Percentiles rank a stretch among this genome's conserved stretches.
These are phyloP conservation scores for Ypsolopha sequella DNA, from an alignment of 2,888 invertebrate genomes.

Conservation along the genomic window DNA sequence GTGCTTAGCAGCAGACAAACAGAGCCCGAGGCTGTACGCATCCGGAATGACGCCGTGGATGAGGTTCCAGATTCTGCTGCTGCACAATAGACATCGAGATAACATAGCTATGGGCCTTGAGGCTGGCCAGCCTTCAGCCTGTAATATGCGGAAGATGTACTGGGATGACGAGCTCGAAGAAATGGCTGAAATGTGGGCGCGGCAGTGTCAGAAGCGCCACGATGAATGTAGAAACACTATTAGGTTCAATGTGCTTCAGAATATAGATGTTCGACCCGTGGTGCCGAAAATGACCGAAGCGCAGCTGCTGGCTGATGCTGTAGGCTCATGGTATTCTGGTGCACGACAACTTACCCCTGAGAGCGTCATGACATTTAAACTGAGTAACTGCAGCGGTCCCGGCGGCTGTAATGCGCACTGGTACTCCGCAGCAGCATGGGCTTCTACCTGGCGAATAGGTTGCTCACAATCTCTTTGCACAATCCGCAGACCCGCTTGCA, in stretches of 20 bases:
- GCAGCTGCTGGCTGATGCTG: conserved; percentile 52
- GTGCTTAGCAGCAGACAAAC: conserved; percentile 40
- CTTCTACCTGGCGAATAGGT: conserved; percentile 56
- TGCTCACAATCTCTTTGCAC: conserved; percentile 58
- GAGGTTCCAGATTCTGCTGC: conserved; percentile 48
- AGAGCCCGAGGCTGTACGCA: conserved; percentile 46
- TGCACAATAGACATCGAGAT: conserved; percentile 59
- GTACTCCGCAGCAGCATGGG: conserved; percentile 59
- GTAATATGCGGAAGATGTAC: conserved; percentile 65
- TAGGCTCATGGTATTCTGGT: conserved; percentile 59
- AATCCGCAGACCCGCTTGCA: conserved; percentile 40
- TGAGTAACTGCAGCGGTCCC: conserved; percentile 46
- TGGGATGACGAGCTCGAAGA: conserved; percentile 62
- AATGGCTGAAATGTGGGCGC: conserved; percentile 59
- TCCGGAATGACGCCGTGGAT: conserved; percentile 61
- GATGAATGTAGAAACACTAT: conserved; percentile 59
- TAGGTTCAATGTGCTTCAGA: conserved; percentile 54
- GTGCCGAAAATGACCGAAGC: conserved; percentile 50
- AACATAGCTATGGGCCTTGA: conserved; percentile 59
- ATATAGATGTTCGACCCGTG: conserved; percentile 56
- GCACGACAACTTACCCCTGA: conserved; percentile 45
- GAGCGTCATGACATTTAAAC: conserved; percentile 45
- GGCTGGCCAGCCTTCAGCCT: conserved; percentile 56
- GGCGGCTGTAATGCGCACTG: conserved; percentile 58
- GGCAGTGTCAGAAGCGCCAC: conserved; percentile 61